A percentile compares a stretch with the other conserved stretches of the same genome.
These are phyloP conservation scores for Cetonia aurata DNA, from an alignment of 2,888 invertebrate species.

Conservation along the genomic window DNA sequence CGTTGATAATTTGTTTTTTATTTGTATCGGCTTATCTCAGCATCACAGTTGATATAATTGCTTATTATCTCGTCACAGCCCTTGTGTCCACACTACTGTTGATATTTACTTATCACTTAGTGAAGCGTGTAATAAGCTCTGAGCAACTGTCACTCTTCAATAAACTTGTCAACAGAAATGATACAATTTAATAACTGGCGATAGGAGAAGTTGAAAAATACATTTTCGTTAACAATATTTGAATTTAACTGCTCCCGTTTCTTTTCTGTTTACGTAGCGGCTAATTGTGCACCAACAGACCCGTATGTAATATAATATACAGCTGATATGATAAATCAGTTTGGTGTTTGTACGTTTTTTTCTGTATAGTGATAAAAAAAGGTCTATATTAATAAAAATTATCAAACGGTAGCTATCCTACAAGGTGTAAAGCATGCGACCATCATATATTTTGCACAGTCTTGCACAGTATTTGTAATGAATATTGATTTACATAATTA, in stretches of 20 bases:
- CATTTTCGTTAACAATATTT: conserved; percentile 33
- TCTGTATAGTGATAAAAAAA: too few relatives aligned
- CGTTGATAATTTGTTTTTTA: conserved; percentile 18
- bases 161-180: conserved; percentile 42
- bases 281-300: background rate
- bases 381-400: too few relatives aligned
- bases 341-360: too few relatives aligned
- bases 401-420: too few relatives aligned
- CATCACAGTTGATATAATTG: conserved; percentile 33
- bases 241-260: conserved; percentile 25
- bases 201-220: conserved; percentile 24
- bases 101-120: conserved; percentile 63
- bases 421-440: too few relatives aligned
- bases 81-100: conserved; percentile 54
- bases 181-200: conserved; percentile 32
- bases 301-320: too few relatives aligned
- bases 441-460: too few relatives aligned
- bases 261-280: conserved; percentile 11
- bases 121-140: conserved; percentile 62
- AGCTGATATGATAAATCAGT: too few relatives aligned
- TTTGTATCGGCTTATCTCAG: conserved; percentile 35
- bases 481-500: too few relatives aligned
- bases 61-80: conserved; percentile 44
- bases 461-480: too few relatives aligned
- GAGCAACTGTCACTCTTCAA: conserved; percentile 57